Conservation (phyloP, 2,888 invertebrate genomes). For the Folsomia manolachei region DNA sequence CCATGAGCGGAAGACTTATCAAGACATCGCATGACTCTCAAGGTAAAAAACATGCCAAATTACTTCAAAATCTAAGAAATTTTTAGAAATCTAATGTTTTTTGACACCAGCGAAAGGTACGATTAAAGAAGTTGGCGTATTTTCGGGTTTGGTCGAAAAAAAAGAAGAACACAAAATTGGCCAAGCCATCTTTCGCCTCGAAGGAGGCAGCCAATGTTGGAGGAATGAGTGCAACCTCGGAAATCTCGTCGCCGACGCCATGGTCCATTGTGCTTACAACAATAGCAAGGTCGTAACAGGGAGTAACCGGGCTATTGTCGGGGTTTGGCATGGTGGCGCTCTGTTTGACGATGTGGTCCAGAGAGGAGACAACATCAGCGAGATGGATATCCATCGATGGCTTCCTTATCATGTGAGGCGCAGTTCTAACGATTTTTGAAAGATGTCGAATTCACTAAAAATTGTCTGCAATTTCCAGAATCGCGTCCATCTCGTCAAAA, state of each 20-base stretch:
- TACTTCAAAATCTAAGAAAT: too few species aligned
- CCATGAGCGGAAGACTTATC: neutral
- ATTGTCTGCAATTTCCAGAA: too few species aligned
- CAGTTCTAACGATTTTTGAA: too few species aligned
- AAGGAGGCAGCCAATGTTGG: slow-evolving; percentile 11
- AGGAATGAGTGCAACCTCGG: slow-evolving; percentile 45
- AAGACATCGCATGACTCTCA: neutral
- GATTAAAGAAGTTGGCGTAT: neutral
- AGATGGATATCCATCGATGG: slow-evolving; percentile 43
- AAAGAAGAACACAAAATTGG: neutral
- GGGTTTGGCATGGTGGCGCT: slow-evolving; percentile 46
- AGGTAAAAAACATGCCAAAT: too few species aligned
- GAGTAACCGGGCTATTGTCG: slow-evolving; percentile 21
- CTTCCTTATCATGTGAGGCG: slow-evolving; percentile 46
- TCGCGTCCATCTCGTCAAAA: slow-evolving; percentile 34
- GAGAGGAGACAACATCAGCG: slow-evolving; percentile 17
- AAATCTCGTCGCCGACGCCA: slow-evolving; percentile 45
- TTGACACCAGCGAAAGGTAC: too few species aligned
- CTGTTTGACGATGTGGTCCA: slow-evolving; percentile 32
- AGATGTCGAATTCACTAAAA: too few species aligned
- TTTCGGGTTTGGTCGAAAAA: neutral
- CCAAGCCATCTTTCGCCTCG: neutral
- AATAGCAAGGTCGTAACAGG: neutral
- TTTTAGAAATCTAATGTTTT: too few species aligned
- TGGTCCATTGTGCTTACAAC: slow-evolving; percentile 45